phyloP scores from a whole-genome alignment of 2,888 invertebrate species.

The Erynnis tages region DNA sequence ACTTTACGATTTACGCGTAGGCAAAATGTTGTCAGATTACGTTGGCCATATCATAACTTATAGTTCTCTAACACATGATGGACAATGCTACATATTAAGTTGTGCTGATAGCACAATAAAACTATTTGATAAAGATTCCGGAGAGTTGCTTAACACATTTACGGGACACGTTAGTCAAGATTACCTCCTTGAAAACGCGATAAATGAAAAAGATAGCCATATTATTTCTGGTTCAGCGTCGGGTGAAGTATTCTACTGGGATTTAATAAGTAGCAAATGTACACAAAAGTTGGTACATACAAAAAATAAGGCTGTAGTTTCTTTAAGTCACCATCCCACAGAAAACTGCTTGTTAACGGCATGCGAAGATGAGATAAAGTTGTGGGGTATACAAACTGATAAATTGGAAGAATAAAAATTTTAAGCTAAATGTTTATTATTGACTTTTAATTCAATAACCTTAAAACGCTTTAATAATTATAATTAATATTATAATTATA shows the following conservation, averaged over 20 bases:
- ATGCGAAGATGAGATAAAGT: constrained; percentile 85
- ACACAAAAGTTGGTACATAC: constrained; percentile 73
- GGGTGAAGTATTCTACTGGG: constrained; percentile 94
- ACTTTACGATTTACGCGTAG: constrained; percentile 94
- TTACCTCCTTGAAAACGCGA: constrained; percentile 92
- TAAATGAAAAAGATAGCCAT: constrained; percentile 91
- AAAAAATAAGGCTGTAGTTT: constrained; percentile 86
- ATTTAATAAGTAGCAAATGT: constrained; percentile 87
- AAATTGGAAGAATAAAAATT: constrained; percentile 48
- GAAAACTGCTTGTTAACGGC: constrained; percentile 87
- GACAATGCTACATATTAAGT: constrained; percentile 93
- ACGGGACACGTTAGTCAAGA: constrained; percentile 91
- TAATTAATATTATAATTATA: too few relatives aligned
- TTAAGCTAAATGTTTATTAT: too few relatives aligned
- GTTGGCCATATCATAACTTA: constrained; percentile 93
- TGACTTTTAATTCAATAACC: background rate
- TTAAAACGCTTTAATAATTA: too few relatives aligned
- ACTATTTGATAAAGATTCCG: constrained; percentile 90
- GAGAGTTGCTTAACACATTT: constrained; percentile 83
- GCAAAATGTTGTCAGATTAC: constrained; percentile 90
- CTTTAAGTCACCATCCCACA: constrained; percentile 91
- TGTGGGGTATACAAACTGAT: constrained; percentile 77
- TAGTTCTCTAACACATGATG: constrained; percentile 93
- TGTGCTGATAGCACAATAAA: constrained; percentile 91
- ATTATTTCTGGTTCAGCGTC: constrained; percentile 95